Evolutionary conservation across 2,888 invertebrate genomes (phyloP).

Genomic region (Ypsolopha sequella): DNA sequence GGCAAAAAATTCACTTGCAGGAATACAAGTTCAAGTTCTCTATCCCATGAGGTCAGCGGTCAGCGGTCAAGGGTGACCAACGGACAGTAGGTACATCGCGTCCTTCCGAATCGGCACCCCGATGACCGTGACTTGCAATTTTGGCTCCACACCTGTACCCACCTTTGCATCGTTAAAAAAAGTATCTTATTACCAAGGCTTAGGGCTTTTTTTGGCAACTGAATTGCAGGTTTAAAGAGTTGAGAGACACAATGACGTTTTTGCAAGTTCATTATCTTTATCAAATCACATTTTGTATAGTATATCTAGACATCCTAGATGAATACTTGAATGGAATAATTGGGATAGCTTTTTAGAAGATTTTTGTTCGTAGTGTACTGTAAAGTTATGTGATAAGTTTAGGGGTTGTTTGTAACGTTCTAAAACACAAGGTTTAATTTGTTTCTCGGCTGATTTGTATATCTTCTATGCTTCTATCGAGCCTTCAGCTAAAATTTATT

Average conservation of each 20-base stretch:
- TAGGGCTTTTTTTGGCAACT: neutral
- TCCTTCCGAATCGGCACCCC: conserved; percentile 3
- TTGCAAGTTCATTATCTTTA: neutral
- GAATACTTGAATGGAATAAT: neutral
- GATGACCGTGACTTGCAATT: conserved; percentile 5
- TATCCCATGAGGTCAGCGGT: conserved; percentile 59
- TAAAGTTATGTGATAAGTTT: too few relatives aligned
- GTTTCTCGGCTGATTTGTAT: too few relatives aligned
- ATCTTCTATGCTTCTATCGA: too few relatives aligned
- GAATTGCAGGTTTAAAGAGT: neutral
- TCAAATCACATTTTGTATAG: neutral
- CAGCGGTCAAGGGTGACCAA: conserved; percentile 65
- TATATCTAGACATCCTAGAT: too few relatives aligned
- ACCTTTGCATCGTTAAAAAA: neutral
- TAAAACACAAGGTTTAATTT: too few relatives aligned
- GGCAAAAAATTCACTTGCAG: too few relatives aligned
- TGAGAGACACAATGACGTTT: too few relatives aligned
- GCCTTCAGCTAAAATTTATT: too few relatives aligned
- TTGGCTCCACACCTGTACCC: conserved; percentile 1
- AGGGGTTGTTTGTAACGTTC: too few relatives aligned
- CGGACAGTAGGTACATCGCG: conserved; percentile 22
- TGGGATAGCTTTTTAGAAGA: too few relatives aligned
- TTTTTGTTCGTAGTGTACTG: too few relatives aligned
- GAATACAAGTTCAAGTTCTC: conserved; percentile 56
- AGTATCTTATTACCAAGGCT: neutral